Evolutionary conservation across 1,140 invertebrate species (phyloP).

Genomic region (Psix sp.): DNA sequence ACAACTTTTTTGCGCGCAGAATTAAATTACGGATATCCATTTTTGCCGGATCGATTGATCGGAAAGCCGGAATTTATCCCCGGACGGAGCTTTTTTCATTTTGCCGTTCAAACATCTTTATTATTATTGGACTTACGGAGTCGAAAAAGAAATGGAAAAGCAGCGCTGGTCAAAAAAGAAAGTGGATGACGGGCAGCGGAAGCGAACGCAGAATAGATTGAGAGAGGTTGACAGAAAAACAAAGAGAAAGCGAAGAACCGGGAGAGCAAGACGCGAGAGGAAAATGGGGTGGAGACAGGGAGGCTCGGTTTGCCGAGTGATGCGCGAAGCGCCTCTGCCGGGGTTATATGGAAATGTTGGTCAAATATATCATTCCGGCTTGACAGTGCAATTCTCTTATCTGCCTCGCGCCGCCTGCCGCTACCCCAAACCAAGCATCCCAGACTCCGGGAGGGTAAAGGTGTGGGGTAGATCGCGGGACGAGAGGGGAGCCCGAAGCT

Average conservation of each 20-base stretch:
- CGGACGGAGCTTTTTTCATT: too few species aligned
- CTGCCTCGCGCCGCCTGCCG: conserved; percentile 76
- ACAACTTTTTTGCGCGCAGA: too few species aligned
- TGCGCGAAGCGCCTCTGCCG: conserved; percentile 73
- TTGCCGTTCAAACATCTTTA: too few species aligned
- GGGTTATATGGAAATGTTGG: conserved; percentile 87
- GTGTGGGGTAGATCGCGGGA: conserved; percentile 66
- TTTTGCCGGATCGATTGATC: too few species aligned
- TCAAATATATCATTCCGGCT: conserved; percentile 91
- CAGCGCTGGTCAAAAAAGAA: conserved; percentile 27
- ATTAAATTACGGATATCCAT: too few species aligned
- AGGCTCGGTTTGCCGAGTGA: conserved; percentile 64
- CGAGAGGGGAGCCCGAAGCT: conserved; percentile 67
- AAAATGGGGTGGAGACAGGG: conserved; percentile 66
- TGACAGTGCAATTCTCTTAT: conserved; percentile 92
- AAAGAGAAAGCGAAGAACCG: conserved; percentile 49
- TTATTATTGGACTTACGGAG: too few species aligned
- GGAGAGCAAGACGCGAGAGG: conserved; percentile 46
- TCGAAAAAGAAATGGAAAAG: conserved; percentile 11
- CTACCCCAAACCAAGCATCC: conserved; percentile 68
- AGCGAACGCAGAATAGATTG: conserved; percentile 56
- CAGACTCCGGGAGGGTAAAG: conserved; percentile 66
- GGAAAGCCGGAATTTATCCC: too few species aligned
- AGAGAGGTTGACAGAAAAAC: conserved; percentile 61
- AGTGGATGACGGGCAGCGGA: conserved; percentile 45